Percentiles rank a stretch among this genome's conserved stretches.
Conservation (phyloP, 1,140 invertebrate species). For the Ridgeia piscesae region DNA sequence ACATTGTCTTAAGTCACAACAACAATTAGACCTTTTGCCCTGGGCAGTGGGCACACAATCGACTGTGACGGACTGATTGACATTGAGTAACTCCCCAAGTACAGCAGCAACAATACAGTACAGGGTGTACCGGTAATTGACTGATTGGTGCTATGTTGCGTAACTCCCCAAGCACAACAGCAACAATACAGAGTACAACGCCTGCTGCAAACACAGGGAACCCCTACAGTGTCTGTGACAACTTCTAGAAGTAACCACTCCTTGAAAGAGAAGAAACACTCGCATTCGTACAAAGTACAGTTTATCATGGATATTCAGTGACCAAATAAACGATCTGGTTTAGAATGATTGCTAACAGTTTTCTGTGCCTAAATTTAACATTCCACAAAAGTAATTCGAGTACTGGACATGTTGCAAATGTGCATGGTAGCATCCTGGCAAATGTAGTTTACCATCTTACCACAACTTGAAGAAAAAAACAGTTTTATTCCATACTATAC, state of each 20-base stretch:
- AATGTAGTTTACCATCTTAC: not conserved
- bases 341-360: not conserved
- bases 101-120: too few species aligned
- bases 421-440: not conserved
- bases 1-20: not conserved
- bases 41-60: too few species aligned
- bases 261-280: not conserved
- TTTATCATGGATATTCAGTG: not conserved
- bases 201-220: not conserved
- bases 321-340: not conserved
- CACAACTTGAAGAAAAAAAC: not conserved
- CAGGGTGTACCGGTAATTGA: too few species aligned
- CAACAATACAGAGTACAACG: not conserved
- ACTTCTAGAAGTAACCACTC: not conserved
- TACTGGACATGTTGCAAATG: not conserved
- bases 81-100: too few species aligned
- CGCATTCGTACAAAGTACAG: not conserved
- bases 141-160: too few species aligned
- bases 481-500: not conserved
- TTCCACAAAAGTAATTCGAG: not conserved
- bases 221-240: not conserved
- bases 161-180: too few species aligned
- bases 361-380: not conserved
- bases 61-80: too few species aligned
- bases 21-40: not conserved